These are phyloP conservation scores for Battus philenor DNA, from an alignment of 1,140 invertebrate genomes.

Conservation along the genomic window DNA sequence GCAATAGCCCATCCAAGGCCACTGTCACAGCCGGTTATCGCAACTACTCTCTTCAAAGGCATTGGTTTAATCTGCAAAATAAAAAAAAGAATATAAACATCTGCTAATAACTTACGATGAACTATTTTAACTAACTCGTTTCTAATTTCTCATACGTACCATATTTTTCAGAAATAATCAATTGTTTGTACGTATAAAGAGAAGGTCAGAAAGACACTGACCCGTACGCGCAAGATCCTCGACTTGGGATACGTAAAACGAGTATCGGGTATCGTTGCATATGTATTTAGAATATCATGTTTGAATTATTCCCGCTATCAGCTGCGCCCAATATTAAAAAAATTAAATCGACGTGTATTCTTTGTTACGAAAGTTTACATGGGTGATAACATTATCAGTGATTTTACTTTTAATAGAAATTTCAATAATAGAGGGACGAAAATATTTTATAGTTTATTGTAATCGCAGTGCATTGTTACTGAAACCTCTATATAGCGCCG, in stretches of 20 bases:
- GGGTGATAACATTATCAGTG: too few species aligned
- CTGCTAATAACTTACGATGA: too few species aligned
- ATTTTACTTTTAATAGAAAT: too few species aligned
- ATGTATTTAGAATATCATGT: constrained; percentile 66
- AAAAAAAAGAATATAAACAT: constrained; percentile 4
- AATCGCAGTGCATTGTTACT: too few species aligned
- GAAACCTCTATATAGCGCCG: too few species aligned
- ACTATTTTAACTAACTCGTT: too few species aligned
- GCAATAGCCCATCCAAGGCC: constrained; percentile 88
- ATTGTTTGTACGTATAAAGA: constrained; percentile 10
- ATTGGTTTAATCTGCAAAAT: constrained; percentile 21
- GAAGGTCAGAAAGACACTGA: constrained; percentile 31
- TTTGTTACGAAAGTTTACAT: too few species aligned
- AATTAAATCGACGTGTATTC: too few species aligned
- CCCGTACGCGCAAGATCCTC: constrained; percentile 25
- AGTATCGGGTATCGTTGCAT: constrained; percentile 62
- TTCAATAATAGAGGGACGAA: too few species aligned
- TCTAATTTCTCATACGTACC: too few species aligned
- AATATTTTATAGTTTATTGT: too few species aligned
- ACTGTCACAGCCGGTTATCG: constrained; percentile 89
- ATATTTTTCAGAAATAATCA: too few species aligned
- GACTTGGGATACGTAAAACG: constrained; percentile 47
- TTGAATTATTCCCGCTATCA: constrained; percentile 33
- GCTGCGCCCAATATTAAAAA: constrained; percentile 10
- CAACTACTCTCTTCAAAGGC: constrained; percentile 71